Conservation (phyloP, 2,797 vertebrate genomes). For the Coilia nasus region DNA sequence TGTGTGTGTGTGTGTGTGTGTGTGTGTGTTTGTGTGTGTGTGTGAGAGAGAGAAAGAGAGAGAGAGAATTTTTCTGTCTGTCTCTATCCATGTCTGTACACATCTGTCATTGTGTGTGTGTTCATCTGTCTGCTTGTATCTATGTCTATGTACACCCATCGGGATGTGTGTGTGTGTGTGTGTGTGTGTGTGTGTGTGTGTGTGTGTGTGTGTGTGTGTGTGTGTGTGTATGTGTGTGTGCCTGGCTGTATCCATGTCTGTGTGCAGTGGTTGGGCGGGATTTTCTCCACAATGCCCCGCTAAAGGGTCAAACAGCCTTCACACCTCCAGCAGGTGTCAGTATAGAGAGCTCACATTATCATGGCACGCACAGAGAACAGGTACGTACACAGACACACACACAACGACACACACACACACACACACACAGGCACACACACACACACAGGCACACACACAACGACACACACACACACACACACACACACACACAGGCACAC, state of each 20-base stretch:
- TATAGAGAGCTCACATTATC: neutral
- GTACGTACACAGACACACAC: too few species aligned
- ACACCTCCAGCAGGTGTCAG: too few species aligned
- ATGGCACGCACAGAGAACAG: too few species aligned
- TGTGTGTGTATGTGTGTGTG: neutral
- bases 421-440: constrained; percentile 28
- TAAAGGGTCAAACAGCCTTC: too few species aligned
- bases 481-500: too few species aligned
- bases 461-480: constrained; percentile 26
- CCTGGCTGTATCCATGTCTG: neutral
- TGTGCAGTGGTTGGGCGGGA: neutral
- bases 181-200: too few species aligned
- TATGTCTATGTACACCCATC: neutral
- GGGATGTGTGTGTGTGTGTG: too few species aligned
- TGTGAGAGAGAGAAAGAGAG: neutral
- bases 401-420: too few species aligned
- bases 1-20: neutral
- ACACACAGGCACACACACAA: too few species aligned
- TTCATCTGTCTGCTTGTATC: neutral
- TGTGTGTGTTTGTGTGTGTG: neutral
- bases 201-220: neutral
- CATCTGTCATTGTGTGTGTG: neutral
- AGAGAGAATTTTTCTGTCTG: neutral
- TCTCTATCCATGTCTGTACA: neutral
- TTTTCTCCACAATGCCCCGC: too few species aligned